Percentiles rank a stretch among this genome's conserved stretches.
Evolutionary conservation across 2,797 vertebrate species (phyloP).

Genomic region (Phoebastria nigripes): DNA sequence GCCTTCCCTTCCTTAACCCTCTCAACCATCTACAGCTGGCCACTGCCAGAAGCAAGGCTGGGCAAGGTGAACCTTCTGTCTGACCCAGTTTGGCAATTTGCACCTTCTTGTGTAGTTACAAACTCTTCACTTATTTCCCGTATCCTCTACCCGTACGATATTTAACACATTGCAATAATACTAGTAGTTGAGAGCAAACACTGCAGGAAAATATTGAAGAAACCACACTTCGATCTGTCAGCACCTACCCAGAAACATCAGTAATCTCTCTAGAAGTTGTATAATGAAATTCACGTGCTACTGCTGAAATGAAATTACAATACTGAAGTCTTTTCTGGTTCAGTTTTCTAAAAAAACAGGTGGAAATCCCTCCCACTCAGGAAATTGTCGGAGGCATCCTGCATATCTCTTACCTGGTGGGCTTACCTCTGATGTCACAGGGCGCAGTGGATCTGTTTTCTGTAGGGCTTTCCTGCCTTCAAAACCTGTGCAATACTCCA

Average conservation of each 20-base stretch:
- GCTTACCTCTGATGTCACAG: not conserved
- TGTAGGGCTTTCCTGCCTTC: not conserved
- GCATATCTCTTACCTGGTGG: too few species aligned
- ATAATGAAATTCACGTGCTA: not conserved
- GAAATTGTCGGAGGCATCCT: not conserved
- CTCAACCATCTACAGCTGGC: too few species aligned
- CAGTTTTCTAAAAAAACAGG: not conserved
- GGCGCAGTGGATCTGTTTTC: rapidly evolving
- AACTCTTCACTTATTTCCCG: not conserved
- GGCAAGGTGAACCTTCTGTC: not conserved
- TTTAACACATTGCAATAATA: too few species aligned
- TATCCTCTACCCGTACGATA: not conserved
- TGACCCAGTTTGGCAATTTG: not conserved
- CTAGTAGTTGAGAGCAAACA: not conserved
- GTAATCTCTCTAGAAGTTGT: not conserved
- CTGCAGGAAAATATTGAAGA: not conserved
- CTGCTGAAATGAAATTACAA: not conserved
- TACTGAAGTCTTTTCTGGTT: not conserved
- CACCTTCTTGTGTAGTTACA: not conserved
- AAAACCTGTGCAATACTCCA: not conserved
- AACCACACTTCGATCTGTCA: not conserved
- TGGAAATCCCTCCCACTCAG: not conserved
- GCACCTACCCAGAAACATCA: not conserved
- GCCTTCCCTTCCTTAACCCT: not conserved
- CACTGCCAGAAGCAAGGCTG: not conserved